Evolutionary conservation across 2,113 vertebrate genomes (phyloP).

Genomic region (Neomonachus schauinslandi): DNA sequence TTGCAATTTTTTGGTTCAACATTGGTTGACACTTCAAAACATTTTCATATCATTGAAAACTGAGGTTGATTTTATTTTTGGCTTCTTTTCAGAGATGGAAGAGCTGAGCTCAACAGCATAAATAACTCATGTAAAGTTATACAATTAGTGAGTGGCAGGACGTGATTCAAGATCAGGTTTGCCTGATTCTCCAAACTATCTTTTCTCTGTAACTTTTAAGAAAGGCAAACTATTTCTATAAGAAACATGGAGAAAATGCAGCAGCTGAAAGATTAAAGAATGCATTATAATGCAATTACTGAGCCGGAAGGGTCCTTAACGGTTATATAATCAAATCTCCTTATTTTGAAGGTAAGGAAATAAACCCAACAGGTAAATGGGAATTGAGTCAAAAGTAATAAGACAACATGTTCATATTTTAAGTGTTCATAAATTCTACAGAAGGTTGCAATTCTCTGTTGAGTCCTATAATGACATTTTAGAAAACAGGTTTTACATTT

Average conservation of each 20-base stretch:
- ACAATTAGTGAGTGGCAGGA: not conserved
- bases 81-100: not conserved
- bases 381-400: not conserved
- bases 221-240: not conserved
- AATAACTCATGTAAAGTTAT: not conserved
- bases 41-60: not conserved
- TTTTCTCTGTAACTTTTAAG: not conserved
- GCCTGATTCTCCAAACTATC: not conserved
- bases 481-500: not conserved
- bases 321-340: not conserved
- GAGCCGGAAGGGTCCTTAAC: not conserved
- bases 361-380: not conserved
- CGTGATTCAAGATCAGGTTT: not conserved
- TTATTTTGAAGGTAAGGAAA: constrained; percentile 29
- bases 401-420: not conserved
- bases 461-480: not conserved
- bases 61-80: not conserved
- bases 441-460: not conserved
- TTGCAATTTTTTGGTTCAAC: not conserved
- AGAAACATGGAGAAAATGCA: not conserved
- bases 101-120: not conserved
- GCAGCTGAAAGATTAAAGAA: not conserved
- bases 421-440: constrained; percentile 1
- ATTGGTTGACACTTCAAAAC: not conserved
- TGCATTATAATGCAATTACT: not conserved